Conservation (phyloP, 2,113 vertebrate species). For the Anarhynchus alexandrinus region DNA sequence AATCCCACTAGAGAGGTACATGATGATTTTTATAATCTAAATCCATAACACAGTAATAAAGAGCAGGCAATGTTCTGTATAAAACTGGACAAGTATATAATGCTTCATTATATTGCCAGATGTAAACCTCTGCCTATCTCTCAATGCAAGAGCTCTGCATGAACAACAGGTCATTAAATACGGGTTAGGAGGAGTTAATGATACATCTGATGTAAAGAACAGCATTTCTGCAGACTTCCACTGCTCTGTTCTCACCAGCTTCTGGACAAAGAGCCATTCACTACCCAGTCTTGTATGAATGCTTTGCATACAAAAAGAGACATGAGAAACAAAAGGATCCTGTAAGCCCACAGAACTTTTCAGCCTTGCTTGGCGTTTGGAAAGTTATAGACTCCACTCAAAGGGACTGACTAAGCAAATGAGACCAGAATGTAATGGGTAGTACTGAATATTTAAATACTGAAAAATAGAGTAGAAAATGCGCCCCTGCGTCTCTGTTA, state of each 20-base stretch:
- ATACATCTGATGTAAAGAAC: not conserved
- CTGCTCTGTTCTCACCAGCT: constrained; percentile 25
- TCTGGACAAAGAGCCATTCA: constrained; percentile 51
- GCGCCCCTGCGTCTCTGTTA: not conserved
- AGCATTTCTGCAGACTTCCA: constrained; percentile 19
- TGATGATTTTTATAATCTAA: not conserved
- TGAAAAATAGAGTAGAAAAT: not conserved
- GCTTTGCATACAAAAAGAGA: constrained; percentile 59
- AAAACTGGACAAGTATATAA: not conserved
- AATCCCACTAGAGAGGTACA: not conserved
- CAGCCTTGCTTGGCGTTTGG: not conserved
- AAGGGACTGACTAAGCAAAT: constrained; percentile 24
- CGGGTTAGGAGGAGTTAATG: constrained; percentile 40
- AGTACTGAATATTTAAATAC: not conserved
- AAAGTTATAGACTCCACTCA: constrained; percentile 1
- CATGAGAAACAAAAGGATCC: constrained; percentile 51
- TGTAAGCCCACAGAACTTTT: constrained; percentile 3
- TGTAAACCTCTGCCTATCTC: not conserved
- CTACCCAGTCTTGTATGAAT: constrained; percentile 11
- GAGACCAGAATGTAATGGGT: not conserved
- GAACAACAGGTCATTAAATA: constrained; percentile 7
- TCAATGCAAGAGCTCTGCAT: not conserved
- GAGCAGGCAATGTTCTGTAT: not conserved
- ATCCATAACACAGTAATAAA: not conserved
- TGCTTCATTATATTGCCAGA: not conserved